These are phyloP conservation scores for Entelurus aequoreus DNA, from an alignment of 2,113 vertebrate genomes.

Conservation along the genomic window DNA sequence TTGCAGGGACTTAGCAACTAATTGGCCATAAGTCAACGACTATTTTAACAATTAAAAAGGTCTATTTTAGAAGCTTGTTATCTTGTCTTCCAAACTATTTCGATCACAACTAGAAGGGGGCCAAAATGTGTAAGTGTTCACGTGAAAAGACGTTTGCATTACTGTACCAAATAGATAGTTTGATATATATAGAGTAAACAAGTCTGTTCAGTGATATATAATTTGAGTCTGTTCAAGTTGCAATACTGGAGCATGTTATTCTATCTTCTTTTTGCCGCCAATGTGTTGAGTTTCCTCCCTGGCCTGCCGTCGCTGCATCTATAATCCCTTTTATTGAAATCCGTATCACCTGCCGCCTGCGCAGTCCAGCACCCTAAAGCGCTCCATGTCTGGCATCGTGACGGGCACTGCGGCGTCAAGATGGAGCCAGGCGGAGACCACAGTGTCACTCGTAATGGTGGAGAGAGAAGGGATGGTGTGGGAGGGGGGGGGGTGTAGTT, in stretches of 20 bases:
- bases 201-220: too few species aligned
- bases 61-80: too few species aligned
- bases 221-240: too few species aligned
- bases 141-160: too few species aligned
- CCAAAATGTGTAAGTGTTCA: too few species aligned
- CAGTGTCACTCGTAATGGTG: constrained; percentile 35
- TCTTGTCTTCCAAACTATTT: too few species aligned
- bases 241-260: constrained; percentile 4
- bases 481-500: background rate
- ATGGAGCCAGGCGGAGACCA: constrained; percentile 22
- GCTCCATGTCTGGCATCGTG: constrained; percentile 62
- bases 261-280: constrained; percentile 20
- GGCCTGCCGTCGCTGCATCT: constrained; percentile 66
- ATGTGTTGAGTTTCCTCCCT: constrained; percentile 56
- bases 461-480: background rate
- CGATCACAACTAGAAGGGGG: too few species aligned
- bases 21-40: too few species aligned
- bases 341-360: constrained; percentile 74
- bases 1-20: too few species aligned
- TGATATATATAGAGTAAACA: too few species aligned
- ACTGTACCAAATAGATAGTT: too few species aligned
- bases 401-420: constrained; percentile 59
- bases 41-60: too few species aligned
- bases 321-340: constrained; percentile 80
- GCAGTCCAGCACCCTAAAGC: constrained; percentile 70